Evolutionary conservation across 2,113 vertebrate genomes (phyloP), one percentile per base, ranked within the genome.

Genomic region (Callionymus lyra): DNA sequence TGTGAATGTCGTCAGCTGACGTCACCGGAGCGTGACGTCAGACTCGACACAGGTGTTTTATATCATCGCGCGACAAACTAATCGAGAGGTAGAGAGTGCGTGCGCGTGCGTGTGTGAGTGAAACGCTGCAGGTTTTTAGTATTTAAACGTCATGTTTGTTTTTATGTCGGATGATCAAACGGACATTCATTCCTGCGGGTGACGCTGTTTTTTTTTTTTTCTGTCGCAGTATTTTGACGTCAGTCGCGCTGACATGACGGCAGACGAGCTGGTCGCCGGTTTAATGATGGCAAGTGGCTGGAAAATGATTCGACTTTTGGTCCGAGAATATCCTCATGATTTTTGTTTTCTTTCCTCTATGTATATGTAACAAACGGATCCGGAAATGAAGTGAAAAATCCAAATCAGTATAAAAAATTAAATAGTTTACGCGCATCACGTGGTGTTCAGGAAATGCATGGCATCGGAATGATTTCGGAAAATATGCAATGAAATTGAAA

Each of bases 191-290:
- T 72, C 56, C 43, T 72, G 33, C 56, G 36, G 40, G 55, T 53
- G 51, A 49, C 44, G 35, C 13, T 37, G 53, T 14, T 41, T 39
- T 11, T 45, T 31, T 38, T 31, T 16, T 65, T 34, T 36, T 48
- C 11, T 17, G 13, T 48, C 12, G 34, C 6, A 11, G 12, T 31
- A 6, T 16, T 10, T 36, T 27, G 6, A 10, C 12, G 44, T 47
- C 17, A 31, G 45, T 10, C 72, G 78, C 75, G 70, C 78, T 83
- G 77, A 81, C 54, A 82, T 82, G 79, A 85, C 77, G 70, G 78
- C 79, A 38, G 55, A 60, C 69, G 76, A 69, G 78, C 71, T 68
- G 46, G 67, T 44, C 68, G 77, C 69, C 74, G 64, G 65, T 77
- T 80, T 75, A 74, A 76, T 74, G 71, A 78, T 61, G 31, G 71